Evolutionary conservation across 2,113 vertebrate genomes (phyloP).

Genomic region (Dermatemys mawii): DNA sequence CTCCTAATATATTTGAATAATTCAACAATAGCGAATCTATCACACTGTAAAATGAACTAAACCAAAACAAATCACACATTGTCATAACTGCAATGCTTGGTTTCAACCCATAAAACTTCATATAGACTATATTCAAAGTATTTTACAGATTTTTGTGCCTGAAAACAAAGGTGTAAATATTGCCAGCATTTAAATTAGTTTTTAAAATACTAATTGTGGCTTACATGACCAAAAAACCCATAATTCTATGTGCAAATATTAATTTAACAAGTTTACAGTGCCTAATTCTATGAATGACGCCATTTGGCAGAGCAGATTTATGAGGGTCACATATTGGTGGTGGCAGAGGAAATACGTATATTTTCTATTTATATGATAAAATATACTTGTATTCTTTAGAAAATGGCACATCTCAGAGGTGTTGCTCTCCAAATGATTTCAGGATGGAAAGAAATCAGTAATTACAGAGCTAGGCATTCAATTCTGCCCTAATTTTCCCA

Average conservation of each 20-base stretch:
- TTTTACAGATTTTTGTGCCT: constrained; percentile 47
- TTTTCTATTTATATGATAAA: constrained; percentile 72
- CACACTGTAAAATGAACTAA: constrained; percentile 1
- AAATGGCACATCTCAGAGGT: constrained; percentile 78
- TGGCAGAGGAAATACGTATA: constrained; percentile 72
- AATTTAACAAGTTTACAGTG: constrained; percentile 74
- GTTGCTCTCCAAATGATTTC: constrained; percentile 80
- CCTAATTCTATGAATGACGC: constrained; percentile 75
- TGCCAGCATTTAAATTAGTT: constrained; percentile 70
- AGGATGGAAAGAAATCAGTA: constrained; percentile 77
- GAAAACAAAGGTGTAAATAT: constrained; percentile 55
- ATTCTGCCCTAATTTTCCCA: constrained; percentile 85
- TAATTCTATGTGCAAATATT: constrained; percentile 71
- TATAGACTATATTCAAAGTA: constrained; percentile 20
- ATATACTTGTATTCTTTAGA: constrained; percentile 74
- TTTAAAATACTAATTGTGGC: constrained; percentile 59
- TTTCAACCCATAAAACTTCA: constrained; percentile 25
- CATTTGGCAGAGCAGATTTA: constrained; percentile 74
- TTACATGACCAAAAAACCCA: constrained; percentile 54
- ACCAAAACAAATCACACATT: constrained; percentile 53
- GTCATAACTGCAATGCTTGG: constrained; percentile 5
- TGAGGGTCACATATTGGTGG: constrained; percentile 76
- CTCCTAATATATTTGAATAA: constrained; percentile 6
- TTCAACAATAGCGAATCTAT: constrained; percentile 13
- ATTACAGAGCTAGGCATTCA: constrained; percentile 79